Conservation (phyloP, 2,797 vertebrate genomes). For the Notoglanidium macrostoma region DNA sequence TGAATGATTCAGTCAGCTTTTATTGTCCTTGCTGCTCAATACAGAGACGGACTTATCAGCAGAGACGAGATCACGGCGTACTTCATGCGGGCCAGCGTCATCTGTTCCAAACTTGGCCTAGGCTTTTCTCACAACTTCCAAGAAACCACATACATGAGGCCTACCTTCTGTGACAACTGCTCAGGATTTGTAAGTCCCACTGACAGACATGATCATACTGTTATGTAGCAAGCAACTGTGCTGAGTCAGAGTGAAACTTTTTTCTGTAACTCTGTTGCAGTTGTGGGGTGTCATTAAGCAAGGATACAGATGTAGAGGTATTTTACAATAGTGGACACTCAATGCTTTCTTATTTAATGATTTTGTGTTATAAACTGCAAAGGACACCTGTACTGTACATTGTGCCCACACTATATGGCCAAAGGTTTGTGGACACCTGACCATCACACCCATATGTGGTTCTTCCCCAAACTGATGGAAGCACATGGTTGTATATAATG, state of each 20-base stretch:
- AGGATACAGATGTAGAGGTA: slow-evolving; percentile 88
- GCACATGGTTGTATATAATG: not conserved
- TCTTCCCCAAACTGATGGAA: not conserved
- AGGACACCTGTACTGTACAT: not conserved
- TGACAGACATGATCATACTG: not conserved
- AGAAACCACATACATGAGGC: slow-evolving; percentile 85
- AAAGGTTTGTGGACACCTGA: not conserved
- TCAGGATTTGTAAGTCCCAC: slow-evolving; percentile 82
- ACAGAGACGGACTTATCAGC: slow-evolving; percentile 80
- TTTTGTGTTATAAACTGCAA: not conserved
- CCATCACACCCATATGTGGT: not conserved
- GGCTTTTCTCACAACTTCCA: slow-evolving; percentile 85
- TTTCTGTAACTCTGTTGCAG: slow-evolving; percentile 62
- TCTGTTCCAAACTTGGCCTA: slow-evolving; percentile 87
- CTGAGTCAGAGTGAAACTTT: not conserved
- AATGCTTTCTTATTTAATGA: not conserved
- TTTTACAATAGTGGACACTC: not conserved
- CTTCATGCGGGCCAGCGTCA: slow-evolving; percentile 86
- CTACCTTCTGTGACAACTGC: slow-evolving; percentile 84
- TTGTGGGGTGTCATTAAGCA: slow-evolving; percentile 89
- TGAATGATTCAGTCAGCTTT: not conserved
- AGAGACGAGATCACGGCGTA: slow-evolving; percentile 84
- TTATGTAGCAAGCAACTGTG: not conserved
- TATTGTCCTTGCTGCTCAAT: not conserved
- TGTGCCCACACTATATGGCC: not conserved